Conservation (phyloP, 1,140 invertebrate species). For the Chelonus insularis region DNA sequence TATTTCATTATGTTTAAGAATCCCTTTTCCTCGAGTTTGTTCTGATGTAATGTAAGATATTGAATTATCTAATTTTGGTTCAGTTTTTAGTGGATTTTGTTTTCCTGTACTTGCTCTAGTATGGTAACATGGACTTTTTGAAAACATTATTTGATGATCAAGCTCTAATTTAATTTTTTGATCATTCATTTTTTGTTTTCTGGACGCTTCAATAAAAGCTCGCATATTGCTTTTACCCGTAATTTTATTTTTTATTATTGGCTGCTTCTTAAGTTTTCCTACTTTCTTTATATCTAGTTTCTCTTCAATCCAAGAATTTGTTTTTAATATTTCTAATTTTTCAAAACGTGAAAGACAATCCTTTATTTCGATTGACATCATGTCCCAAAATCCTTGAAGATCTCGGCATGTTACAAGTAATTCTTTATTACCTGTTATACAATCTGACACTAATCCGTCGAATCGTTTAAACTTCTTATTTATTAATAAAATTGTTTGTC, state of each 20-base stretch:
- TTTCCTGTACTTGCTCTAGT: background rate
- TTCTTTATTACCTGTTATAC: constrained; percentile 64
- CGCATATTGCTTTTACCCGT: constrained; percentile 36
- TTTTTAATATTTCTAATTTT: constrained; percentile 56
- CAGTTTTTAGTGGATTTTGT: constrained; percentile 25
- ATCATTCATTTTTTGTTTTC: constrained; percentile 40
- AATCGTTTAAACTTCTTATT: constrained; percentile 73
- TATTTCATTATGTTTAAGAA: constrained; percentile 43
- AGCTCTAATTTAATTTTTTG: too few species aligned
- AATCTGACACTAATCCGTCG: constrained; percentile 65
- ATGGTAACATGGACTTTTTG: too few species aligned
- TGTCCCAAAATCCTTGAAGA: constrained; percentile 79
- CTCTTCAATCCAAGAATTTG: constrained; percentile 62
- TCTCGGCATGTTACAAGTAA: constrained; percentile 67
- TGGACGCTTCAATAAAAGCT: constrained; percentile 44
- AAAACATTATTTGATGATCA: too few species aligned
- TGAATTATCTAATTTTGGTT: constrained; percentile 44
- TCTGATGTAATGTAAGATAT: constrained; percentile 48
- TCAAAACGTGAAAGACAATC: constrained; percentile 63
- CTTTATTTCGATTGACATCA: constrained; percentile 69
- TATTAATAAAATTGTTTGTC: constrained; percentile 70
- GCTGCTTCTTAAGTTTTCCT: constrained; percentile 18
- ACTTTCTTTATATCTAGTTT: constrained; percentile 36
- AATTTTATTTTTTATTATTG: background rate
- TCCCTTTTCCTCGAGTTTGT: constrained; percentile 50